Conservation (phyloP, 2,888 invertebrate genomes). For the Drosophila fungiperda region DNA sequence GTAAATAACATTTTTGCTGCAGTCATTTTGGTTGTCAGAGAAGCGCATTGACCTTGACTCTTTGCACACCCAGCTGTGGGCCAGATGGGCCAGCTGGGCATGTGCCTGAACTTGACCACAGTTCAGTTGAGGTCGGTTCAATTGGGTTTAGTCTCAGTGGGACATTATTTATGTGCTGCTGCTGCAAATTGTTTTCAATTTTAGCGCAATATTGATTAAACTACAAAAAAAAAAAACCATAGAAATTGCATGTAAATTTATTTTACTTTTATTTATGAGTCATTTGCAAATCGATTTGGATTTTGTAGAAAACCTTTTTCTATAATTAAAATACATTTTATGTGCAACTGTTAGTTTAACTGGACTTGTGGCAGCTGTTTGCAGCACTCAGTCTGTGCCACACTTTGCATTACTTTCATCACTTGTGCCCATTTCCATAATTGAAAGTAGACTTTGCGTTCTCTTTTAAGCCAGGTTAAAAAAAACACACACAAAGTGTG, state of each 20-base stretch:
- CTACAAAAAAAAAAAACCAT: neutral
- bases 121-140: conserved; percentile 8
- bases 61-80: conserved; percentile 4
- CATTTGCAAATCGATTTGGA: neutral
- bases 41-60: conserved; percentile 72
- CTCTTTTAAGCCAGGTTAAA: neutral
- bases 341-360: neutral
- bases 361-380: neutral
- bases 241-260: neutral
- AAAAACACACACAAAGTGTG: conserved; percentile 14
- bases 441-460: conserved; percentile 21
- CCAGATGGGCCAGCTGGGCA: neutral
- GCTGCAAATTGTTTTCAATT: conserved; percentile 22
- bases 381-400: neutral
- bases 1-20: conserved; percentile 43
- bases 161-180: conserved; percentile 37
- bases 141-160: conserved; percentile 2
- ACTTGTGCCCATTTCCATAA: conserved; percentile 30
- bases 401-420: conserved; percentile 5
- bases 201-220: conserved; percentile 27
- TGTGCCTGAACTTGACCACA: conserved; percentile 43
- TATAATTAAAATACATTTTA: neutral
- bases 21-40: conserved; percentile 45
- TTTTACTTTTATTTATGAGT: neutral
- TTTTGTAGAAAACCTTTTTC: neutral